Evolutionary conservation across 2,797 vertebrate species (phyloP), one percentile per base, ranked within the genome.

Genomic region (Australoheros facetus): DNA sequence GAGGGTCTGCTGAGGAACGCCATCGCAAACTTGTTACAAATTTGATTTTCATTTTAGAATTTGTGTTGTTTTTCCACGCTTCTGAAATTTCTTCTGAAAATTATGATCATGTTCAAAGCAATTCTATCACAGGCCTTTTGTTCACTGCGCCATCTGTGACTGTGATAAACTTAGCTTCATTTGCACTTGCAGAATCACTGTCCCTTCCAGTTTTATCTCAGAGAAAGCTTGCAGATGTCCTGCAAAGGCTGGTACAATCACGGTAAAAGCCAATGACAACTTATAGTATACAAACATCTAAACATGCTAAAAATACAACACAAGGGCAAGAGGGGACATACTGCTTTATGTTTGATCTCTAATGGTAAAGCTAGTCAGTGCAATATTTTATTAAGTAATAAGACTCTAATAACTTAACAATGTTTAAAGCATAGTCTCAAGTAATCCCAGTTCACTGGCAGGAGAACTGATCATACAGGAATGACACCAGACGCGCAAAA

Each of bases 1-100:
- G 97, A 37, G 97, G 97, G 87, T 98, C 97, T 94, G 91, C 92
- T 91, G 51, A 59, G 6, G 14, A 66, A 42, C 28, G 4, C 1
- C 37, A 51, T 1, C 34, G 17, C 9, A 32, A 56, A 30, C n/a
- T 58, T 14, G 57, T 39, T 26, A 80, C 42, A 30, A 3, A 53
- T 55, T 70, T 32, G 26, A 45, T 51, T 69, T 69, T n/a, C 0
- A 69, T 69, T 51, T 69, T 30, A 51, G 48, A 45, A 6, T 51
- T 69, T 66, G 42, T 19, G 23, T 10, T 48, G 39, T 28, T 9
- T 48, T 48, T 66, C 1, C 1, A 0, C 62, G 17, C 23, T 48
- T 66, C 42, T 12, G 23, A 16, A 45, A 69, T 19, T 69, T 69
- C 26, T 21, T 79, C 21, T 75, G 11, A 77, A 78, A 70, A 71